These are phyloP conservation scores for Leptinotarsa tumamoca DNA, from an alignment of 2,888 invertebrate species.

Conservation along the genomic window DNA sequence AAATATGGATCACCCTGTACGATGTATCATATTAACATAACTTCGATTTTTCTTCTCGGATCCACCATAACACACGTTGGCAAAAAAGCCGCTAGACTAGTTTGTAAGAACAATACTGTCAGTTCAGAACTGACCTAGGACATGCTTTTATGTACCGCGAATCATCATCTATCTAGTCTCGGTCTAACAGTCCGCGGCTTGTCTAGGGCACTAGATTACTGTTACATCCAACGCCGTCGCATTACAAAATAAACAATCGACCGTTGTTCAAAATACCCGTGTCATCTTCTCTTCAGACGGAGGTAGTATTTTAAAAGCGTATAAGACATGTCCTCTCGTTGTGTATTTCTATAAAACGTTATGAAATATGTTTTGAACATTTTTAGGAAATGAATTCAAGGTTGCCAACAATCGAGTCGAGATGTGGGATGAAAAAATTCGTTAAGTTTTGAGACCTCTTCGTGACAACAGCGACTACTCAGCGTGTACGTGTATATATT, in stretches of 20 bases:
- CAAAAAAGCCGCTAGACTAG: conserved; percentile 28
- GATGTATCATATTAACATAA: not conserved
- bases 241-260: conserved; percentile 12
- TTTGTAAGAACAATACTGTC: conserved; percentile 29
- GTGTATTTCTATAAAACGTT: not conserved
- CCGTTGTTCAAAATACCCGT: not conserved
- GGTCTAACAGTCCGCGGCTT: conserved; percentile 35
- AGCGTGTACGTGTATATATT: too few species aligned
- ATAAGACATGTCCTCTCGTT: not conserved
- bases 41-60: not conserved
- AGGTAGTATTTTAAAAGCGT: not conserved
- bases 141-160: conserved; percentile 28
- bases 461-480: too few species aligned
- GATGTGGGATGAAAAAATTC: not conserved
- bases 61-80: not conserved
- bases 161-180: conserved; percentile 26
- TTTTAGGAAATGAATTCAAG: conserved; percentile 11
- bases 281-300: not conserved
- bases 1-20: too few species aligned
- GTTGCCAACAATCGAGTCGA: not conserved
- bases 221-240: conserved; percentile 32
- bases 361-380: not conserved
- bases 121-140: conserved; percentile 37
- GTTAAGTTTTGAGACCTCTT: not conserved
- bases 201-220: conserved; percentile 45